These are phyloP conservation scores for Rousettus leschenaultii DNA, from an alignment of 2,113 vertebrate species.

Conservation along the genomic window DNA sequence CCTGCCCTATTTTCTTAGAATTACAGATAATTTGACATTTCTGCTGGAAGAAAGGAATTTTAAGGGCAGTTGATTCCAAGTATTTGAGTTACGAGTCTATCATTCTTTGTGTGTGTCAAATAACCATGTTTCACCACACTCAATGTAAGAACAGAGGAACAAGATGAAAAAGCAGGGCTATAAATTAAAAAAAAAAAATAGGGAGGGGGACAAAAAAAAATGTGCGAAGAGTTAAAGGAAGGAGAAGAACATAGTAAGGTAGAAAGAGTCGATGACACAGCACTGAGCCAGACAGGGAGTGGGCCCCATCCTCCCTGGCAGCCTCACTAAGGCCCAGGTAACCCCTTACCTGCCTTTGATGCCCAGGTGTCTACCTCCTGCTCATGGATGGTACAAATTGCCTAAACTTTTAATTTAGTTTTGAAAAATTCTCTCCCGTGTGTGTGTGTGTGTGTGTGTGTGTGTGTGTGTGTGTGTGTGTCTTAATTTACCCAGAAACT, in stretches of 20 bases:
- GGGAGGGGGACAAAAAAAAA: not conserved
- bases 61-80: not conserved
- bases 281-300: not conserved
- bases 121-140: not conserved
- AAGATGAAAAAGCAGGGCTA: not conserved
- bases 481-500: not conserved
- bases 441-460: no score
- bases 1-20: slow-evolving; percentile 11
- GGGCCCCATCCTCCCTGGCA: accelerated
- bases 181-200: not conserved
- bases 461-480: no score
- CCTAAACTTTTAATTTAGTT: not conserved
- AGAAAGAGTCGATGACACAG: not conserved
- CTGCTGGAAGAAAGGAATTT: slow-evolving; percentile 13
- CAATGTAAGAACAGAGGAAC: not conserved
- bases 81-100: not conserved
- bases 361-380: not conserved
- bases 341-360: accelerated
- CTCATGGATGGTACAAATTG: not conserved
- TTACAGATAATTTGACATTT: not conserved
- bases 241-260: not conserved
- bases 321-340: not conserved
- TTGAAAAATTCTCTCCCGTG: not conserved
- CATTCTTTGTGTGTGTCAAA: not conserved
- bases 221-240: not conserved